These are phyloP conservation scores for Orchestia grillus DNA, from an alignment of 1,140 invertebrate species.

Conservation along the genomic window DNA sequence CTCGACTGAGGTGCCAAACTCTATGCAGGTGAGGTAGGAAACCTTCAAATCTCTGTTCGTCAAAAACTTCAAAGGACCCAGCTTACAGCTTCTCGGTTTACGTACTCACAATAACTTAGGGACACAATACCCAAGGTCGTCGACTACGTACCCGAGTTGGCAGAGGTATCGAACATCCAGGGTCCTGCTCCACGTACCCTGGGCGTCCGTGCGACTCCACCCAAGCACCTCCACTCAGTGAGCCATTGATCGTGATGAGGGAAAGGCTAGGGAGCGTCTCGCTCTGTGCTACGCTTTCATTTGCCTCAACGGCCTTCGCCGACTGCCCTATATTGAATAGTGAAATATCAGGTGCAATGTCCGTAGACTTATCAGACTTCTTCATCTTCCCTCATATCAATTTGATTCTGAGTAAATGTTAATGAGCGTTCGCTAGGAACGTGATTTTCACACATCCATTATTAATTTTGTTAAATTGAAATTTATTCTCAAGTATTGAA, in stretches of 20 bases:
- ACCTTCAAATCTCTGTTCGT: background rate
- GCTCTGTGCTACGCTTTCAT: slow-evolving; percentile 46
- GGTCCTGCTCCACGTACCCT: slow-evolving; percentile 29
- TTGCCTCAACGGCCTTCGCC: background rate
- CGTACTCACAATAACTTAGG: background rate
- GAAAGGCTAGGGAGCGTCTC: background rate
- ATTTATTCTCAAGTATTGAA: background rate
- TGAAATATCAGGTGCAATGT: slow-evolving; percentile 30
- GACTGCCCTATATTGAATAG: background rate
- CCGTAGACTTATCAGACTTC: background rate
- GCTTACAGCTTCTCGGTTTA: background rate
- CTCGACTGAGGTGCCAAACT: background rate
- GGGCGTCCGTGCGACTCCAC: slow-evolving; percentile 45
- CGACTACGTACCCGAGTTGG: background rate
- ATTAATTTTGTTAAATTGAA: background rate
- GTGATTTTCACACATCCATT: background rate
- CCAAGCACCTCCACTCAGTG: slow-evolving; percentile 50
- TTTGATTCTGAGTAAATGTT: background rate
- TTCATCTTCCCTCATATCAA: background rate
- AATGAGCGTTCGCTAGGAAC: background rate
- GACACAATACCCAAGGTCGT: background rate
- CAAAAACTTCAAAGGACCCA: background rate
- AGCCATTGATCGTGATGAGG: slow-evolving; percentile 39
- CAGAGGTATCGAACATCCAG: background rate
- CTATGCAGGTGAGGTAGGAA: background rate